phyloP scores from a whole-genome alignment of 2,113 vertebrate genomes.

The Pluvianellus socialis region DNA sequence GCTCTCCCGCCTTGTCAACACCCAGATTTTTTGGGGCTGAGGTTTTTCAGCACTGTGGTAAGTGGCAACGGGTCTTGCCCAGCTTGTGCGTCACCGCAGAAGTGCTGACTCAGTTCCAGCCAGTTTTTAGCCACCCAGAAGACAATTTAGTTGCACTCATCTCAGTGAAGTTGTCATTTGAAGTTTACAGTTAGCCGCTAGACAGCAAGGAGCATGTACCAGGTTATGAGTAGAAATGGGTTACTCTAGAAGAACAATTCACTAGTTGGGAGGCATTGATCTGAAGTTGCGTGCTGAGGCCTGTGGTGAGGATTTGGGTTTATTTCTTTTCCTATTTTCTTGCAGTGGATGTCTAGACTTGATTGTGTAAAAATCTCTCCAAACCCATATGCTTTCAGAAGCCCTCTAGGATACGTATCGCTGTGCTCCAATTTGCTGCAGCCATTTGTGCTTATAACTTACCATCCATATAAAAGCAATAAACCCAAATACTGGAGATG shows the following conservation, averaged over 20 bases:
- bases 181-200: neutral
- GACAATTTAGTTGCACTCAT: neutral
- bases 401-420: accelerated
- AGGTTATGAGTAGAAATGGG: neutral
- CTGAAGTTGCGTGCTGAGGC: neutral
- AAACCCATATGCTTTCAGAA: neutral
- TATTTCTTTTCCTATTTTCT: neutral
- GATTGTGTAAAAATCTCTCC: neutral
- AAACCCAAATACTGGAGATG: neutral
- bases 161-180: neutral
- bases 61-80: neutral
- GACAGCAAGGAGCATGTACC: neutral
- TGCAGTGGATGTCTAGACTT: neutral
- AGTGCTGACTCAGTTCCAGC: neutral
- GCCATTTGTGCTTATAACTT: neutral
- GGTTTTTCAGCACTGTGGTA: neutral
- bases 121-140: neutral
- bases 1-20: neutral
- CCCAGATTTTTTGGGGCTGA: neutral
- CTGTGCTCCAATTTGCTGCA: neutral
- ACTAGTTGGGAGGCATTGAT: neutral
- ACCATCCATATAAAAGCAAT: neutral
- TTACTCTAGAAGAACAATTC: neutral
- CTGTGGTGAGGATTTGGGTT: neutral
- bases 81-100: neutral